Evolutionary conservation across 2,888 invertebrate species (phyloP).

Genomic region (Lochmaea crataegi): DNA sequence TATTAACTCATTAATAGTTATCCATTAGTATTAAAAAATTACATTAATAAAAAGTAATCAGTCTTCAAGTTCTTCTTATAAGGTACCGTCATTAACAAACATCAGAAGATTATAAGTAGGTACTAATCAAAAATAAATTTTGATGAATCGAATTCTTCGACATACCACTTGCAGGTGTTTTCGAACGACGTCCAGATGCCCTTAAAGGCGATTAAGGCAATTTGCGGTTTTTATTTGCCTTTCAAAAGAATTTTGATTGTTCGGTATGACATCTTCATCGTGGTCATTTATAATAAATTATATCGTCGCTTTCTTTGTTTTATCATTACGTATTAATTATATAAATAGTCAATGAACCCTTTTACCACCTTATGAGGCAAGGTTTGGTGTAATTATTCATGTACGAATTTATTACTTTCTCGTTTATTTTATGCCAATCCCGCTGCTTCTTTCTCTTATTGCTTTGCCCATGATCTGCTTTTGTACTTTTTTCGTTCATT

Average conservation of each 20-base stretch:
- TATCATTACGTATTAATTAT: neutral
- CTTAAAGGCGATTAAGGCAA: constrained; percentile 7
- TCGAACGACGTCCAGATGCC: constrained; percentile 11
- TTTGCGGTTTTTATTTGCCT: constrained; percentile 13
- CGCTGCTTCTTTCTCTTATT: no score
- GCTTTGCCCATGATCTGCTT: no score
- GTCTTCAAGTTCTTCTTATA: constrained; percentile 27
- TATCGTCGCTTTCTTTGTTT: neutral
- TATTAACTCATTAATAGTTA: neutral
- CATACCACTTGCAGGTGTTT: constrained; percentile 21
- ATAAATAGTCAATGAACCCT: neutral
- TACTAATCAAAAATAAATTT: constrained; percentile 27
- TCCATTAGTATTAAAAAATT: neutral
- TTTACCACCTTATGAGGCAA: no score
- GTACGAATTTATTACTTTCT: no score
- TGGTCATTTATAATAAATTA: neutral
- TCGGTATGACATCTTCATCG: constrained; percentile 7
- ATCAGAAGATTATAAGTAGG: constrained; percentile 16
- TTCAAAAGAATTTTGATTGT: constrained; percentile 16
- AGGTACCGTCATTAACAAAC: constrained; percentile 27
- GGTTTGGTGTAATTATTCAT: no score
- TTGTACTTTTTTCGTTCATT: no score
- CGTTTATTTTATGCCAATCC: no score
- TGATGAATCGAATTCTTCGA: constrained; percentile 28
- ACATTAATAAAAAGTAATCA: constrained; percentile 29